phyloP scores from a whole-genome alignment of 2,113 vertebrate species.

The Bagarius yarrelli region DNA sequence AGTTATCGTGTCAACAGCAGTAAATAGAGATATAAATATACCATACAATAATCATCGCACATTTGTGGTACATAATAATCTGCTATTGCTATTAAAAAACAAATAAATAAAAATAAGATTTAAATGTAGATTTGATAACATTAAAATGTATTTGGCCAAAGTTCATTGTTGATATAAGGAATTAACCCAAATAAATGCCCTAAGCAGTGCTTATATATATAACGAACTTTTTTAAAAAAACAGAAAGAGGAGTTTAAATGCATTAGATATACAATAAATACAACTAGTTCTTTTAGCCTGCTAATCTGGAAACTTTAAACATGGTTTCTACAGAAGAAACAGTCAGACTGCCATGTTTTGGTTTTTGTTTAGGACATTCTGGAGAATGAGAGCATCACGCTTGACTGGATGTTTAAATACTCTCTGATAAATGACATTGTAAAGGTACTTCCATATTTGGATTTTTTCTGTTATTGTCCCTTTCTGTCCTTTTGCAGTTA shows the following conservation, averaged over 20 bases:
- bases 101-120: too few relatives aligned
- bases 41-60: not conserved
- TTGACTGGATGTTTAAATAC: conserved; percentile 98
- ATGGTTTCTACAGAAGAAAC: not conserved
- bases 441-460: conserved; percentile 71
- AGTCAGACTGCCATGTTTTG: not conserved
- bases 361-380: conserved; percentile 80
- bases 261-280: not conserved
- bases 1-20: not conserved
- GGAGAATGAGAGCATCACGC: conserved; percentile 92
- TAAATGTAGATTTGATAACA: too few relatives aligned
- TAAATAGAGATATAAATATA: not conserved
- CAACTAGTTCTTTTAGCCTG: not conserved
- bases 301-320: too few relatives aligned
- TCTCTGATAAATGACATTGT: conserved; percentile 90
- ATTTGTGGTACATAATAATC: not conserved
- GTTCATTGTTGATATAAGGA: not conserved
- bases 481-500: not conserved
- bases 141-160: not conserved
- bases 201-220: not conserved
- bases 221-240: not conserved
- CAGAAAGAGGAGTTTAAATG: not conserved
- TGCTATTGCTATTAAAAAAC: not conserved
- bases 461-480: not conserved
- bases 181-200: not conserved